Evolutionary conservation across 2,888 invertebrate species (phyloP).

Genomic region (Epirrhoe tristata): DNA sequence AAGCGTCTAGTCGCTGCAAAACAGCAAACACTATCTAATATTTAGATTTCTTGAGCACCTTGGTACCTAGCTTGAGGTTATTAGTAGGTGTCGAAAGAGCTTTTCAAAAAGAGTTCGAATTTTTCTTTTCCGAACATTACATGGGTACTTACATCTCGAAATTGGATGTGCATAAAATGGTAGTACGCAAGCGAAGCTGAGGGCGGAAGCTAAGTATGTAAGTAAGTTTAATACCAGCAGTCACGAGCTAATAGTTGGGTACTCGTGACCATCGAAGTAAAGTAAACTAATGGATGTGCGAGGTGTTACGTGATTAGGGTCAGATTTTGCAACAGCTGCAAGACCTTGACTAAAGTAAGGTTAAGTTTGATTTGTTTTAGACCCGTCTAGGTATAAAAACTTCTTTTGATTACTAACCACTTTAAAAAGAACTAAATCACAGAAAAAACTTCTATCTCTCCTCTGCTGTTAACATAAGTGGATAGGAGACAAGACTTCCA

Average conservation of each 20-base stretch:
- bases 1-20: too few relatives aligned
- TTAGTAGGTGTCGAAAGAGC: not conserved
- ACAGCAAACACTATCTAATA: too few relatives aligned
- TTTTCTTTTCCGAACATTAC: not conserved
- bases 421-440: too few relatives aligned
- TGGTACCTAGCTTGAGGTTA: too few relatives aligned
- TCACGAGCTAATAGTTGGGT: not conserved
- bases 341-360: conserved; percentile 17
- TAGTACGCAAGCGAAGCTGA: too few relatives aligned
- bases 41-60: too few relatives aligned
- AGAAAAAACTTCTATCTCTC: too few relatives aligned
- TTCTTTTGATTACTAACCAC: too few relatives aligned
- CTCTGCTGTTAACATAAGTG: too few relatives aligned
- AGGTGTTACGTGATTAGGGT: conserved; percentile 12
- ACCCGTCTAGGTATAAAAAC: not conserved
- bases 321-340: conserved; percentile 18
- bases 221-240: too few relatives aligned
- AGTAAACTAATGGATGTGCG: conserved; percentile 5
- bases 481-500: too few relatives aligned
- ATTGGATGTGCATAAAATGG: not conserved
- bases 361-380: not conserved
- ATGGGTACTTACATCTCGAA: not conserved
- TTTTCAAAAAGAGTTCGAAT: not conserved
- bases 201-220: not conserved
- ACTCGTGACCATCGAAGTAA: not conserved